Evolutionary conservation across 2,888 invertebrate genomes (phyloP), one percentile per base, ranked within the genome.

Genomic region (Drosophila barbarae): DNA sequence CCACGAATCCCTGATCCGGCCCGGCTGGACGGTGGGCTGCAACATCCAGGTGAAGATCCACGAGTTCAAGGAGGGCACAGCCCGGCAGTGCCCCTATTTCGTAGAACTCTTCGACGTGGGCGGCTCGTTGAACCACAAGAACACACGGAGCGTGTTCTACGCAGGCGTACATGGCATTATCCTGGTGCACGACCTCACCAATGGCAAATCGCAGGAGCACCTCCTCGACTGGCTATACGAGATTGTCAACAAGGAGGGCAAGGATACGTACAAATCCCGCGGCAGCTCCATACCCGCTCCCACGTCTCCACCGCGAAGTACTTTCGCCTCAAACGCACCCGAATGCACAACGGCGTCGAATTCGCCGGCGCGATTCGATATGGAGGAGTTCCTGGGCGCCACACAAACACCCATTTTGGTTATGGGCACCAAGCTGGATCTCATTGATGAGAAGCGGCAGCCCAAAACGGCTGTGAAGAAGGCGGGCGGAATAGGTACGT

Each of bases 91-190:
- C 80, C 94, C 95, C 6, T 98, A 94, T 88, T 98, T 98, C 88
- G 92, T 99, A 26, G 99, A 99, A 90, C 91, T 99, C 34, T 99
- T 98, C 95, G 99, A 99, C 88, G 93, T 99, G 55, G 99, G 99
- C 6, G 99, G 99, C 1, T 98, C 97, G 72, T 93, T 95, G 72
- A 95, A 94, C 81, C 99, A 99, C 88, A 93, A 95, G 86, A 98
- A 96, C 88, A 95, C 97, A n/a, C 92, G 98, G 84, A 93, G 94
- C 69, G 96, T 98, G 2, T 99, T 99, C 90, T 98, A 98, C 90
- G 94, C 95, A 86, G 95, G 96, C 32, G 95, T 96, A 61, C 95
- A 98, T 91, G 99, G 98, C 91, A 94, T 98, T 35, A 96, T 99
- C 78, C 91, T 99, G 68, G 98, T 99, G 2, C 98, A 99, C 88